Conservation (phyloP, 2,113 vertebrate species). For the Cercocebus atys region DNA sequence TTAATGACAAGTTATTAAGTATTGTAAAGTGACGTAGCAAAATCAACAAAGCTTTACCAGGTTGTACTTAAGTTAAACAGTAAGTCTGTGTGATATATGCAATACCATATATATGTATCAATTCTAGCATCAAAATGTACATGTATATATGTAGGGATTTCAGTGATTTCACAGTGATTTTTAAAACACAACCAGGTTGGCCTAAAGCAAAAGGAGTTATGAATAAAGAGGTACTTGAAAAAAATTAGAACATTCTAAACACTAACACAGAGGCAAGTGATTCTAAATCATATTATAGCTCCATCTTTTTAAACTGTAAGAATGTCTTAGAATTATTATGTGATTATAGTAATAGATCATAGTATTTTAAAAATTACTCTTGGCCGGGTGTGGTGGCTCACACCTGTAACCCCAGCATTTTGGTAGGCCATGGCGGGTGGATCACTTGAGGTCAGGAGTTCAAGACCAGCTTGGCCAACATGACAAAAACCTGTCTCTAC, state of each 20-base stretch:
- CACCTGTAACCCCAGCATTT: too few relatives aligned
- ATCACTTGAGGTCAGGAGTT: too few relatives aligned
- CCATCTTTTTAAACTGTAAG: neutral
- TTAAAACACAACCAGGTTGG: neutral
- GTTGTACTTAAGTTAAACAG: neutral
- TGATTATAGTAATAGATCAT: neutral
- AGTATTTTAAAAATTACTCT: neutral
- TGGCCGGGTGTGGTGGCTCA: too few relatives aligned
- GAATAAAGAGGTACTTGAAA: neutral
- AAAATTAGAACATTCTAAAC: neutral
- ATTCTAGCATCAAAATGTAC: neutral
- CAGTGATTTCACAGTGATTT: neutral
- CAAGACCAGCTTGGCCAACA: too few relatives aligned
- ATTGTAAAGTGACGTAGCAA: neutral
- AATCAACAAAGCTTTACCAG: neutral
- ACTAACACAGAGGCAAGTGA: neutral
- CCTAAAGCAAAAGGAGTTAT: neutral
- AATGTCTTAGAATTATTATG: constrained; percentile 23
- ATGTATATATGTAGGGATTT: neutral
- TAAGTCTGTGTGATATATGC: neutral
- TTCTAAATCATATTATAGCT: neutral
- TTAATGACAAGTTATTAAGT: neutral
- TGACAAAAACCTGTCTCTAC: too few relatives aligned
- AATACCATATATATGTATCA: neutral
- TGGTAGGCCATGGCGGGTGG: too few relatives aligned